These are phyloP conservation scores for Glaucidium brasilianum DNA, from an alignment of 2,113 vertebrate species.

Conservation along the genomic window DNA sequence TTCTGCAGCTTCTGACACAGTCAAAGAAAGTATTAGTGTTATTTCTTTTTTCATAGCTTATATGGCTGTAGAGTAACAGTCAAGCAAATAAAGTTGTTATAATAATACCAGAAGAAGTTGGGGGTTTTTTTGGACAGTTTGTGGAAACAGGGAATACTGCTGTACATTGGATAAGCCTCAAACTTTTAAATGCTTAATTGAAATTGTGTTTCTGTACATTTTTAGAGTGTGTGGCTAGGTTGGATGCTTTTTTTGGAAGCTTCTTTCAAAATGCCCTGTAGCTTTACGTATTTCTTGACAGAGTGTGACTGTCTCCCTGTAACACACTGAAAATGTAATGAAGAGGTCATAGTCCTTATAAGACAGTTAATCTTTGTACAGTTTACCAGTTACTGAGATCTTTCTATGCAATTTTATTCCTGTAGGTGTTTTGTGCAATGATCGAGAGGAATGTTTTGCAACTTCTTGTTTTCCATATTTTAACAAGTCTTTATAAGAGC, in stretches of 20 bases:
- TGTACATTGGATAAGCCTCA: not conserved
- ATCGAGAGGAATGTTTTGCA: not conserved
- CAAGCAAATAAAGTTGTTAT: not conserved
- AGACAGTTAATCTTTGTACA: not conserved
- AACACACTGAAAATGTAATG: not conserved
- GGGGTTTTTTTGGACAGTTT: accelerated
- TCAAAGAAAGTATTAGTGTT: not conserved
- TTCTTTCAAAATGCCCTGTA: not conserved
- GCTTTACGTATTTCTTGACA: not conserved
- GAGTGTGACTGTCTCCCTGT: not conserved
- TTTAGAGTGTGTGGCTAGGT: not conserved
- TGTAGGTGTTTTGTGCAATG: not conserved
- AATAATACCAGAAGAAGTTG: not conserved
- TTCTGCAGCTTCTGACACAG: not conserved
- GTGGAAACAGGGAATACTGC: not conserved
- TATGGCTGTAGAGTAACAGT: not conserved
- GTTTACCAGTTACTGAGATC: not conserved
- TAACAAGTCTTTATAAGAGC: not conserved
- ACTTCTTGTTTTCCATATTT: not conserved
- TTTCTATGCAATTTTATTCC: not conserved
- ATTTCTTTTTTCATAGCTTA: not conserved
- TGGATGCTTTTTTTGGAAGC: not conserved
- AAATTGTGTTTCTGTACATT: not conserved
- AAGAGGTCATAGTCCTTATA: not conserved
- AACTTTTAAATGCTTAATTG: not conserved